These are phyloP conservation scores for Acrocephalus arundinaceus DNA, from an alignment of 2,113 vertebrate genomes.

Conservation along the genomic window DNA sequence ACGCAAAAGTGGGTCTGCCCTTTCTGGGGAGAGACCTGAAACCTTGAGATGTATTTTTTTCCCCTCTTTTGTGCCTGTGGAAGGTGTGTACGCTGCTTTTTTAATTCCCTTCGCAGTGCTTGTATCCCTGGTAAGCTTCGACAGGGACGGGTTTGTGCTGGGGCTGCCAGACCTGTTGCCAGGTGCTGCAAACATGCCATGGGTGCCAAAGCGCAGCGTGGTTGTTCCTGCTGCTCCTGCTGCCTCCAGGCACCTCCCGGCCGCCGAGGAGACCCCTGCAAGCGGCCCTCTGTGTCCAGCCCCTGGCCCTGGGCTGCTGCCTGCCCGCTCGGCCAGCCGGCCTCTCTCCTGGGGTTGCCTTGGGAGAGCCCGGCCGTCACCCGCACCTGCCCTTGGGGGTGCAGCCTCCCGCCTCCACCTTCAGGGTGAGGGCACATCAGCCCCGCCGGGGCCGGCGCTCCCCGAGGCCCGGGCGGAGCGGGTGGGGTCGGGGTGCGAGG, in stretches of 20 bases:
- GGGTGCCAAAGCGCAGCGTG: background rate
- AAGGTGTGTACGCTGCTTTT: background rate
- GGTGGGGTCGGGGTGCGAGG: background rate
- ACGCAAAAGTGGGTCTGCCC: background rate
- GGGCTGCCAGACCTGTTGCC: background rate
- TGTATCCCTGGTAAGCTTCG: background rate
- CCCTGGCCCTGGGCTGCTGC: background rate
- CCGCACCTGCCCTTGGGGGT: background rate
- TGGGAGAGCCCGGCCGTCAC: background rate
- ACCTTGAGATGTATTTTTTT: fast-evolving
- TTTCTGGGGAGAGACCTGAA: background rate
- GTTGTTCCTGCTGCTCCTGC: background rate
- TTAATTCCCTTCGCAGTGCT: no score
- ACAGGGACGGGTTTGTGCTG: background rate
- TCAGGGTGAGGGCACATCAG: background rate
- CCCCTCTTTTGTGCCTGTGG: no score
- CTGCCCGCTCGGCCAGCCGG: background rate
- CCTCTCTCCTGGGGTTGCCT: background rate
- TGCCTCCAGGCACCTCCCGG: background rate
- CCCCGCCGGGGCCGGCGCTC: background rate
- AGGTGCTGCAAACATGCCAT: background rate
- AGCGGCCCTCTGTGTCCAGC: background rate
- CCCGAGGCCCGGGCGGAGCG: background rate
- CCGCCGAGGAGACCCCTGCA: background rate
- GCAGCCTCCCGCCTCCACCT: background rate